phyloP scores from a whole-genome alignment of 2,113 vertebrate species.

The Crotalus horridus region DNA sequence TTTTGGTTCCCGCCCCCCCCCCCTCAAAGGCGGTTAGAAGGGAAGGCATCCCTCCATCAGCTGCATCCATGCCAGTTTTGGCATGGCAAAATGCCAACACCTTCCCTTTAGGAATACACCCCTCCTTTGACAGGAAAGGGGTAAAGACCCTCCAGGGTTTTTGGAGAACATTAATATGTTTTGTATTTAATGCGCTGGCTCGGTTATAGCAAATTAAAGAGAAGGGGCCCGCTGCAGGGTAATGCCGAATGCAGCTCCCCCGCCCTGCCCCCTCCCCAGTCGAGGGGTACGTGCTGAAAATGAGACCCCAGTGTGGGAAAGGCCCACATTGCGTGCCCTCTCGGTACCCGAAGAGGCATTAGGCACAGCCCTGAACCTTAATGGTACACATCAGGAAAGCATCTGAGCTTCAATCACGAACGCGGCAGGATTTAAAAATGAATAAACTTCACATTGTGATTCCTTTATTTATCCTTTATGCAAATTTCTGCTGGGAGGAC shows the following conservation, averaged over 20 bases:
- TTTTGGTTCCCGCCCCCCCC: conserved; percentile 28
- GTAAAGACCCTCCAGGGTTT: conserved; percentile 78
- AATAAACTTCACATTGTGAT: conserved; percentile 90
- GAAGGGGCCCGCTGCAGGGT: conserved; percentile 68
- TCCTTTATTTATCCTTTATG: conserved; percentile 89
- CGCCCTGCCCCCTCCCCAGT: conserved; percentile 54
- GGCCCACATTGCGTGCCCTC: conserved; percentile 70
- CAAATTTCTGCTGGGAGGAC: conserved; percentile 83
- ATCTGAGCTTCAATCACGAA: conserved; percentile 85
- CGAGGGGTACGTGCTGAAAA: conserved; percentile 70
- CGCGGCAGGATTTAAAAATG: conserved; percentile 89
- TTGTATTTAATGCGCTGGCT: conserved; percentile 81
- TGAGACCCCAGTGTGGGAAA: conserved; percentile 74
- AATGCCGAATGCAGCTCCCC: conserved; percentile 69
- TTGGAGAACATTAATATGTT: conserved; percentile 78
- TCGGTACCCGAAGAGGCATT: conserved; percentile 80
- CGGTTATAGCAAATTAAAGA: conserved; percentile 79
- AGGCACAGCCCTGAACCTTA: conserved; percentile 81
- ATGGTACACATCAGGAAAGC: conserved; percentile 83
- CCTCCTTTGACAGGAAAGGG: conserved; percentile 72
- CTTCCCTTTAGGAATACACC: conserved; percentile 63
- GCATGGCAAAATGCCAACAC: conserved; percentile 57
- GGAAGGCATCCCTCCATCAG: conserved; percentile 17
- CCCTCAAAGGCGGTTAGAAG: conserved; percentile 53
- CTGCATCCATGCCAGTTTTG: conserved; percentile 24